Base-by-base conservation (phyloP, 2,113 vertebrate genomes). In the Uropsilus gracilis region DNA sequence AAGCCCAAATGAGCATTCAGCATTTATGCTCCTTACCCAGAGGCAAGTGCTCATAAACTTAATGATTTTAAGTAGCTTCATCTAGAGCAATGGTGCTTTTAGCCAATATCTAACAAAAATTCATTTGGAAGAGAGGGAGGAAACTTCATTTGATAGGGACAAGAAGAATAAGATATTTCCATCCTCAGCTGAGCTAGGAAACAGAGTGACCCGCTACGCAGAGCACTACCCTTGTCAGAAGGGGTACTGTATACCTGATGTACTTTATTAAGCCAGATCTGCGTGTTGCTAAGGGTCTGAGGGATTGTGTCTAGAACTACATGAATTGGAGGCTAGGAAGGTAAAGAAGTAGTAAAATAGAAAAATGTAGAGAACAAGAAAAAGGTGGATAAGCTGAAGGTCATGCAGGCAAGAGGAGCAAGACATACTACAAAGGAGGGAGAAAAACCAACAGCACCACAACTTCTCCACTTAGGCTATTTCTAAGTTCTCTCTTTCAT, bases 51-150 rank as follows among this genome's bases (percentile, higher is more conserved):
- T 44, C 97, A 91, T 88, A 97, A 97, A 97, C 68, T 66, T 90
- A 96, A 96, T 97, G 91, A 95, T 96, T 97, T 97, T 88, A 87
- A 92, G 93, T 91, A 91, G 88, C 94, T 97, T 98, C 97, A 97
- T 97, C 93, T 95, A 97, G 98, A 97, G 92, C 88, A 97, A 97
- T 95, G 89, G 94, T 96, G 95, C 96, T 98, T 98, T 98, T 97
- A 98, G 87, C 78, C 85, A 94, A 90, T 94, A 92, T 97, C 94
- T 97, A 97, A 97, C 93, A 98, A 93, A 97, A 97, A 95, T 94
- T 97, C 91, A 95, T 98, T 98, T 96, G 80, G 89, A 95, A 96
- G 95, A 95, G 94, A 91, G 78, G 93, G 85, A 92, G 96, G 57
- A 84, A 95, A 96, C 96, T 97, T 86, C 96, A 57, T 18, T 84